Evolutionary conservation across 1,140 invertebrate species (phyloP), one percentile per base, ranked within the genome.

Genomic region (Calephelis nemesis): DNA sequence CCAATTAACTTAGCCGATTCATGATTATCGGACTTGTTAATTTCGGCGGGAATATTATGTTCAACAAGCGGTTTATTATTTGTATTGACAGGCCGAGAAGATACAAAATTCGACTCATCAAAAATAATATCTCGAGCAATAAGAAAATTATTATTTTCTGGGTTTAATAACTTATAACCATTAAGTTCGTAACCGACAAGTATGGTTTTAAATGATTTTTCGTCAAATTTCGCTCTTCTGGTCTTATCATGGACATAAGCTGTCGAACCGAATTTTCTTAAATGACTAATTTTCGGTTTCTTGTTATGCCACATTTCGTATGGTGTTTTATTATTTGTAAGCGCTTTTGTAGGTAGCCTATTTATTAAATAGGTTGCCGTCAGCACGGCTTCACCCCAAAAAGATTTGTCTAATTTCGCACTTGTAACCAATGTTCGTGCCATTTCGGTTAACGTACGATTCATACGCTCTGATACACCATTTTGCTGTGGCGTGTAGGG

Each of bases 401-500:
- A 83, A 39, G 40, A 45, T 64, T 81, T 74, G 63, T 65, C 39
- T n/a, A 74, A 62, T 15, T 70, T 70, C 12, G 85, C 67, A 68
- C 74, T 81, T 30, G 45, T 65, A 68, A 93, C 30, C 80, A 92
- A 85, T 30, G 82, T 47, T 50, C 88, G 75, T 49, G 86, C 83
- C 65, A 81, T 92, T 82, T 92, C 90, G 8, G 81, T 88, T 30
- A 93, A 79, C 11, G 91, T 91, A 30, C 85, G 68, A 68, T 87
- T 87, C 77, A 92, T 88, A 40, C 92, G 74, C 70, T 94, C 92
- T n/a, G 92, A 74, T 2, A 92, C 83, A 70, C 92, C 90, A 87
- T 94, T 94, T 77, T 84, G 74, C 72, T 94, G 85, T 63, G 93
- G 92, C 8, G 87, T 92, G 63, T 88, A 80, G 54, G 88, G 81